phyloP scores from a whole-genome alignment of 23 tunicate genomes.

The Pegea sp. region DNA sequence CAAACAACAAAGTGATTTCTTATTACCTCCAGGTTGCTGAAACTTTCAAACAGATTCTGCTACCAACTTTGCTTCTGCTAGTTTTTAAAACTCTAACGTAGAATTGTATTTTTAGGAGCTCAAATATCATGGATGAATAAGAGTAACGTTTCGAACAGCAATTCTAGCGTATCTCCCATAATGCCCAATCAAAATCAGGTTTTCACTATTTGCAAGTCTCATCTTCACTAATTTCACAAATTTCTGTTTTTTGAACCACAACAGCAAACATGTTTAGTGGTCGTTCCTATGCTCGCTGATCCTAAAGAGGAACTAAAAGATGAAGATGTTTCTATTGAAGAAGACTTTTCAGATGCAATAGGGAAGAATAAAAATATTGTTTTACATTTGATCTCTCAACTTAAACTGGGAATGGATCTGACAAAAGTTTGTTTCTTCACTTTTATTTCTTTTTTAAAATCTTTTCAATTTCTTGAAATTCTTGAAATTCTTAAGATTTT shows the following conservation, averaged over 20 bases:
- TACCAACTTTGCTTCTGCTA: too few species aligned
- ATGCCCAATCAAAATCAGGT: too few species aligned
- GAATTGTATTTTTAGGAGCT: constrained; percentile 12
- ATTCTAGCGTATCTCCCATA: background rate
- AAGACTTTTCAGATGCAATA: constrained; percentile 33
- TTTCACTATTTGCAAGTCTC: too few species aligned
- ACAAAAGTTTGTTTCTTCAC: constrained; percentile 29
- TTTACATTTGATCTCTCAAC: constrained; percentile 71
- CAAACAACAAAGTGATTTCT: too few species aligned
- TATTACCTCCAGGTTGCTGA: too few species aligned
- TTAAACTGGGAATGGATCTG: constrained; percentile 86
- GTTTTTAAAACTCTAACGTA: background rate
- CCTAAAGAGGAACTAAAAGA: constrained; percentile 47
- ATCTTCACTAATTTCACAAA: too few species aligned
- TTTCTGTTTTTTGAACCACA: too few species aligned
- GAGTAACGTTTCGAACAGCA: background rate
- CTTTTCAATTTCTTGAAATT: background rate
- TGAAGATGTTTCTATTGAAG: constrained; percentile 6
- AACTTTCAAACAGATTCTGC: too few species aligned
- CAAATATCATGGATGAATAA: constrained; percentile 34
- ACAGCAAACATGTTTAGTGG: too few species aligned
- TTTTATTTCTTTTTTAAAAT: background rate
- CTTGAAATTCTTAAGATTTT: too few species aligned
- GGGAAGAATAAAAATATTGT: constrained; percentile 73
- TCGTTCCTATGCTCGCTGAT: constrained; percentile 22